Evolutionary conservation across 2,113 vertebrate species (phyloP), one percentile per base, ranked within the genome.

Genomic region (Anguilla japonica): DNA sequence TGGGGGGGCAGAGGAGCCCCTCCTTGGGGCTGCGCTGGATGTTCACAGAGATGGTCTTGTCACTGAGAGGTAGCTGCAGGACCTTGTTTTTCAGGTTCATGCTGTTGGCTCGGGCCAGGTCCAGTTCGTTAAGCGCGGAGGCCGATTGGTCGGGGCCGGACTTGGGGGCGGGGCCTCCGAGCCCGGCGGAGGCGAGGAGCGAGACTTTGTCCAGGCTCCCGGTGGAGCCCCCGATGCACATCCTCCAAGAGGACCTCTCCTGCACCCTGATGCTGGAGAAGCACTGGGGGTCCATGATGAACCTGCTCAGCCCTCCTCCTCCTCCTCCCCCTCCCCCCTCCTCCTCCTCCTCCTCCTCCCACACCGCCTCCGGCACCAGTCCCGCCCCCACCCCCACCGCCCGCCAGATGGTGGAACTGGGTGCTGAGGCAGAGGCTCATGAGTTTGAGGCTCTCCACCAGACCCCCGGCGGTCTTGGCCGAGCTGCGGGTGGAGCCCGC

Each of bases 1-100:
- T 94, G 75, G 97, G 94, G 89, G 96, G 96, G 87, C 98, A 98
- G 86, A 99, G 96, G 90, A 99, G 96, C 84, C 97, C 96, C 80
- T 99, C 98, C 92, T 97, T 95, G 50, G 97, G 95, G 94, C 93
- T 96, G 78, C 96, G 97, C 95, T 98, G 97, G 95, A 99, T 99
- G 95, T 99, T 99, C 91, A 99, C 97, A 87, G 97, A 99, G 95
- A 99, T 98, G 84, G 96, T 99, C 95, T 98, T 99, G 94, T 99
- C 98, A 67, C 97, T 99, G 91, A 99, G 98, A 97, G 98, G 98
- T 97, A 99, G 98, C 96, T 99, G 98, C 84, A 99, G 96, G 91
- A 98, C 94, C 83, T 94, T 96, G 78, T 96, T 97, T 92, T 96
- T 98, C 95, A 99, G 96, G 93, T 96, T 97, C 95, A 96, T 95